Evolutionary conservation across 2,888 invertebrate species (phyloP), one percentile per base, ranked within the genome.

Genomic region (Scelioninae gen. 2): DNA sequence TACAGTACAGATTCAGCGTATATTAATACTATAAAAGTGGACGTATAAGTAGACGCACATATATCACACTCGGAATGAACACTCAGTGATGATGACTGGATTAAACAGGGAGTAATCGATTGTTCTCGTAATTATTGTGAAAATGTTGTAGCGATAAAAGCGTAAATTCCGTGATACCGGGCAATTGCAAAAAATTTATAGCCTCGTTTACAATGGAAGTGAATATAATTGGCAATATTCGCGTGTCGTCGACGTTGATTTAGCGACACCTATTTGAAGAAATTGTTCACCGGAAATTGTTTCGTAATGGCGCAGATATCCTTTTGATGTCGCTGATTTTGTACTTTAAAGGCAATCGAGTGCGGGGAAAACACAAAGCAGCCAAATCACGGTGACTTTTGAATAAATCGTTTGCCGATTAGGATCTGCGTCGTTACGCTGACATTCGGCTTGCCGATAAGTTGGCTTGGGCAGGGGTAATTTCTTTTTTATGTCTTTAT

Each of bases 71-170:
- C 9, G 37, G 22, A 55, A 55, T 55, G 41, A 55, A 41, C 41
- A 41, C 41, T 39, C 10, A 11, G 10, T 6, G 45, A 58, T 43
- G 33, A 43, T 45, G 22, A 41, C 13, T 15, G 19, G 13, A 58
- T 58, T 33, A 16, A 58, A 58, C 33, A 33, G 45, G 6, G 25
- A 45, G 19, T 45, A 58, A 58, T 45, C 57, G 57, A 58, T 58
- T 22, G 13, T 28, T n/a, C 5, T 4, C 31, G 22, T 45, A 58
- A 58, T 58, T 58, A 58, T 55, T 7, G 28, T 22, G 31, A 41
- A 43, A 55, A 43, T 53, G 37, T 35, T 43, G 16, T 18, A n/a
- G 55, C 15, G 55, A 55, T 55, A 41, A 55, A 55, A 55, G 18
- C 41, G 41, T n/a, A 15, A 46, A 60, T 60, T 33, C 13, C 33